Percentiles rank a stretch among this genome's conserved stretches.
Conservation (phyloP, 2,113 vertebrate species). For the Boleophthalmus pectinirostris region DNA sequence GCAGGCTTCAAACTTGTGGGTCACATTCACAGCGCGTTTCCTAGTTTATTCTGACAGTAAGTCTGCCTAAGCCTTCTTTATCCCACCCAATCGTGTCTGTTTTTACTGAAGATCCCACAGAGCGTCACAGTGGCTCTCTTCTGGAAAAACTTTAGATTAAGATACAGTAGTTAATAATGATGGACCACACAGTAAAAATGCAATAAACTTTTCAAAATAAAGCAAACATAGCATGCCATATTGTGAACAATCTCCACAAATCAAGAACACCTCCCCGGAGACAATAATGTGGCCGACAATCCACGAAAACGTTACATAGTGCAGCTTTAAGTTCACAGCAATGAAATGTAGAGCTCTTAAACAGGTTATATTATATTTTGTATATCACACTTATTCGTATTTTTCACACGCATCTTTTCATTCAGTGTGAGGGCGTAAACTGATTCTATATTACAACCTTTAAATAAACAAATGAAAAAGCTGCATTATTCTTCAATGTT, state of each 20-base stretch:
- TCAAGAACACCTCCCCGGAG: too few species aligned
- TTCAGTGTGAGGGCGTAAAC: too few species aligned
- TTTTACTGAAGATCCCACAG: constrained; percentile 11
- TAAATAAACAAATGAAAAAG: background rate
- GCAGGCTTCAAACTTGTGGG: constrained; percentile 38
- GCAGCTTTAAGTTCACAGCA: background rate
- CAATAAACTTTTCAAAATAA: background rate
- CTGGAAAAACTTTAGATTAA: constrained; percentile 21
- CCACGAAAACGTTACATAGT: too few species aligned
- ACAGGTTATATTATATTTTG: background rate
- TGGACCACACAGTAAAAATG: background rate
- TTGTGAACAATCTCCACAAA: too few species aligned
- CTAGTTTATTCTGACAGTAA: constrained; percentile 44
- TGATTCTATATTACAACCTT: background rate
- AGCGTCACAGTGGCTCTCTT: constrained; percentile 31
- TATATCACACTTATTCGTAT: too few species aligned
- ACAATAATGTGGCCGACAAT: too few species aligned
- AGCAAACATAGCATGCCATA: background rate
- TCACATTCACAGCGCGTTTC: constrained; percentile 41
- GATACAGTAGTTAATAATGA: constrained; percentile 10
- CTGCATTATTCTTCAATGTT: background rate
- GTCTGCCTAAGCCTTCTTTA: constrained; percentile 44
- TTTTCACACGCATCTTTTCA: too few species aligned
- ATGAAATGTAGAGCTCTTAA: background rate
- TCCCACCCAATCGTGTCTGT: constrained; percentile 22